A percentile compares a stretch with the other conserved stretches of the same genome.
Evolutionary conservation across 2,888 invertebrate genomes (phyloP).

Genomic region (Leptinotarsa rubiginosa): DNA sequence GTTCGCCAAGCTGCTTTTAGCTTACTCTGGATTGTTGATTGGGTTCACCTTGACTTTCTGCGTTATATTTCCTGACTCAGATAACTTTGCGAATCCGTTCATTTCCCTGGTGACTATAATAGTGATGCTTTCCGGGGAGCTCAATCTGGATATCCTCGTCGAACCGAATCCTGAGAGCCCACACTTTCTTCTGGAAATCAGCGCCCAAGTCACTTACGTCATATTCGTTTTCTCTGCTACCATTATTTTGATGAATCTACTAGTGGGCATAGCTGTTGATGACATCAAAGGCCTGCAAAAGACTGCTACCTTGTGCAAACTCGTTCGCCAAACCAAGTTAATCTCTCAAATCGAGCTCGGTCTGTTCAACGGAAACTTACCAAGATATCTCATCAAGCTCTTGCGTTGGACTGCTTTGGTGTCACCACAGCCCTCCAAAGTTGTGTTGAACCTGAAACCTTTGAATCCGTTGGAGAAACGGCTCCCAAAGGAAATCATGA

Average conservation of each 20-base stretch:
- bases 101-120: constrained; percentile 86
- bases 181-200: constrained; percentile 80
- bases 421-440: constrained; percentile 84
- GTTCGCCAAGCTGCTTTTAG: constrained; percentile 85
- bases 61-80: constrained; percentile 86
- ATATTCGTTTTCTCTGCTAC: constrained; percentile 86
- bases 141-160: constrained; percentile 80
- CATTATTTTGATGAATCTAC: constrained; percentile 85
- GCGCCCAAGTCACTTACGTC: constrained; percentile 85
- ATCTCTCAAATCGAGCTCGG: constrained; percentile 88
- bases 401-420: constrained; percentile 83
- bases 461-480: constrained; percentile 86
- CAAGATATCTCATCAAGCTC: constrained; percentile 79
- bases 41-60: constrained; percentile 91
- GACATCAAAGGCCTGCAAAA: constrained; percentile 88
- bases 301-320: constrained; percentile 85
- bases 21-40: constrained; percentile 85
- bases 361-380: constrained; percentile 82
- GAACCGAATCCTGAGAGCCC: constrained; percentile 82
- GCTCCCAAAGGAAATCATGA: constrained; percentile 81
- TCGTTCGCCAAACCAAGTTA: constrained; percentile 86
- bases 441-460: constrained; percentile 85
- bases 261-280: constrained; percentile 89
- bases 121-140: constrained; percentile 91
- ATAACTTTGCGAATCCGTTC: constrained; percentile 85